Base-by-base conservation (phyloP, 2,888 invertebrate species). In the Priocnemis perturbator region DNA sequence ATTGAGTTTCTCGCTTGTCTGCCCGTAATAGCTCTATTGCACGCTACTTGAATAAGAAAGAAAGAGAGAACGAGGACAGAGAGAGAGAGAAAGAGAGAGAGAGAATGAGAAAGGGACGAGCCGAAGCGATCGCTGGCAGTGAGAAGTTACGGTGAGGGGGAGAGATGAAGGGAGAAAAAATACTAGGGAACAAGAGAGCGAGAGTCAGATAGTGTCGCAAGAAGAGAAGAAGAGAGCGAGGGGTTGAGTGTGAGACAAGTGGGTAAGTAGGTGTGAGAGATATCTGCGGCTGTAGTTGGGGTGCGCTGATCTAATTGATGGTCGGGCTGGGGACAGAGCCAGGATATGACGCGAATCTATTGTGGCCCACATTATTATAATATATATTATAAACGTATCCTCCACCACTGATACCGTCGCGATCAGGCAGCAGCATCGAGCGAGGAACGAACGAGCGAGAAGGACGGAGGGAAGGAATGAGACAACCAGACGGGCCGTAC, bases 341-440 rank as follows among this genome's bases (percentile, higher is more conserved):
- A 87, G 88, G 88, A 88, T 88, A 83, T 88, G 88, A 88, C 88
- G 88, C 85, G 79, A 84, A 88, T 79, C 85, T 82, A 88, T 88
- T 88, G 88, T 88, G 81, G 81, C 83, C 82, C 81, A 83, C 79
- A 85, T 86, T 87, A 86, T 86, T 81, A 85, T 85, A 84, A 86
- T 85, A 81, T 78, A 82, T 81, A 77, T 81, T 74, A 71, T 73
- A 76, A 67, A 68, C 61, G 73, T 78, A 75, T 82, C 77, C 83
- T 79, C 79, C 71, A 68, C 66, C 50, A 50, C 50, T 19, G 50
- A 50, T 50, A 50, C 17, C 50, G 50, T 19, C 50, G 50, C 50
- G 50, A 71, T 55, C 56, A 69, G 64, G 61, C 69, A 45, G 57
- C 69, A 67, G 64, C 61, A 73, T 71, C 60, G 64, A 73, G 69